Conservation (phyloP, 2,888 invertebrate species). For the Agrypnus murinus region DNA sequence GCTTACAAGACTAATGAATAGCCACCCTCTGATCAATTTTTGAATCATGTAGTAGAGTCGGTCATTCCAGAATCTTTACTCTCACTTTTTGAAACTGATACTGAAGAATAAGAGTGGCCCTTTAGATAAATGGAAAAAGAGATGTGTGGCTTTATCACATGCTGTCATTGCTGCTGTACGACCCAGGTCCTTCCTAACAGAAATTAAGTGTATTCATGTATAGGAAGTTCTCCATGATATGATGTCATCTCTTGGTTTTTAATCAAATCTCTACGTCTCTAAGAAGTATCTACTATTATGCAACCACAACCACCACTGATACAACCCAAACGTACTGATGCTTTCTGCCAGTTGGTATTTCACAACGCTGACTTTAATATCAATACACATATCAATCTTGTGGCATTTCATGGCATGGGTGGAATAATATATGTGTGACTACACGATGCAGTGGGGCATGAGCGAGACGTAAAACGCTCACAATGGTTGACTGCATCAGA, state of each 20-base stretch:
- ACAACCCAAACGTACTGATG: conserved; percentile 2
- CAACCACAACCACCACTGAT: conserved; percentile 20
- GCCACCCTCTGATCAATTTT: conserved; percentile 2
- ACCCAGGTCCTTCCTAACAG: background rate
- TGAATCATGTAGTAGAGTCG: conserved; percentile 7
- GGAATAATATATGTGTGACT: conserved; percentile 8
- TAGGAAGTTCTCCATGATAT: background rate
- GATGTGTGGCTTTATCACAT: conserved; percentile 1
- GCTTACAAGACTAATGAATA: background rate
- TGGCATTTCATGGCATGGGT: conserved; percentile 16
- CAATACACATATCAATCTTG: background rate
- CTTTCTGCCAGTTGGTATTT: conserved; percentile 15
- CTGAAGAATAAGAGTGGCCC: background rate
- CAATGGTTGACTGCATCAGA: background rate
- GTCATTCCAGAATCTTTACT: background rate
- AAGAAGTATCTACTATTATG: conserved; percentile 17
- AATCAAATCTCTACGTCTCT: background rate
- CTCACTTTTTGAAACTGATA: background rate
- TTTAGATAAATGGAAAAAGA: background rate
- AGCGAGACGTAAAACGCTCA: background rate
- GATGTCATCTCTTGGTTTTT: background rate
- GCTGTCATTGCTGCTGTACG: conserved; percentile 1
- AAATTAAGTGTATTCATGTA: conserved; percentile 1
- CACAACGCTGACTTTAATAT: conserved; percentile 25
- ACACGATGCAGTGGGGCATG: conserved; percentile 2